These are phyloP conservation scores for Stenichneumon culpator DNA, from an alignment of 2,888 invertebrate species.

Conservation along the genomic window DNA sequence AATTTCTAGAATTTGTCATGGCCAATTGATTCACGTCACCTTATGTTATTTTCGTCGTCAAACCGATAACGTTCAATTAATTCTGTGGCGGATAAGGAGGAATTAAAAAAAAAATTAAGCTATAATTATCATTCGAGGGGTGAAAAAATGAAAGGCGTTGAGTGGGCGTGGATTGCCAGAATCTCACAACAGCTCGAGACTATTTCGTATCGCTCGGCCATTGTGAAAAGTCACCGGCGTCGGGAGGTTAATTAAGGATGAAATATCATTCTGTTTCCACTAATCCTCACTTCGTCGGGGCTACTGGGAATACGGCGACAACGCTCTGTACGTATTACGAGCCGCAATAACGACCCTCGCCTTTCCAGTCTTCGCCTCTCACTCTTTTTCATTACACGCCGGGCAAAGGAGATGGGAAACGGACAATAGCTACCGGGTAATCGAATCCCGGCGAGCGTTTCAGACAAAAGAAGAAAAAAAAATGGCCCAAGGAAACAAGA, in stretches of 20 bases:
- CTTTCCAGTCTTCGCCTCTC: conserved; percentile 18
- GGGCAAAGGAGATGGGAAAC: conserved; percentile 40
- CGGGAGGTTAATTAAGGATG: conserved; percentile 46
- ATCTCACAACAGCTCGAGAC: background rate
- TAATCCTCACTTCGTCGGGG: conserved; percentile 32
- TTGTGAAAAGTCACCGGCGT: conserved; percentile 12
- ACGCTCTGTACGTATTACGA: conserved; percentile 6
- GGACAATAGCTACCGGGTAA: conserved; percentile 47
- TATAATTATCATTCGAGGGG: too few relatives aligned
- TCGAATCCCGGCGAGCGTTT: conserved; percentile 47
- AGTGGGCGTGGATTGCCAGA: background rate
- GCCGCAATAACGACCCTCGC: conserved; percentile 10
- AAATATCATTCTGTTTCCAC: conserved; percentile 49
- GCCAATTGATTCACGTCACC: too few relatives aligned
- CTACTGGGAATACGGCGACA: conserved; percentile 21
- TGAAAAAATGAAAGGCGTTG: too few relatives aligned
- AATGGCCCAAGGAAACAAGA: background rate
- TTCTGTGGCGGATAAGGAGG: too few relatives aligned
- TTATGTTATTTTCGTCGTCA: too few relatives aligned
- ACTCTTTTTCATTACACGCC: conserved; percentile 43
- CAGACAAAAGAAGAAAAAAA: conserved; percentile 18
- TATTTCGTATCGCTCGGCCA: conserved; percentile 28
- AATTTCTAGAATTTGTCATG: too few relatives aligned
- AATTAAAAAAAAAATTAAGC: background rate
- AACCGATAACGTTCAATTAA: too few relatives aligned